Evolutionary conservation across 1,140 invertebrate species (phyloP), one percentile per base, ranked within the genome.

Genomic region (Cherax destructor): DNA sequence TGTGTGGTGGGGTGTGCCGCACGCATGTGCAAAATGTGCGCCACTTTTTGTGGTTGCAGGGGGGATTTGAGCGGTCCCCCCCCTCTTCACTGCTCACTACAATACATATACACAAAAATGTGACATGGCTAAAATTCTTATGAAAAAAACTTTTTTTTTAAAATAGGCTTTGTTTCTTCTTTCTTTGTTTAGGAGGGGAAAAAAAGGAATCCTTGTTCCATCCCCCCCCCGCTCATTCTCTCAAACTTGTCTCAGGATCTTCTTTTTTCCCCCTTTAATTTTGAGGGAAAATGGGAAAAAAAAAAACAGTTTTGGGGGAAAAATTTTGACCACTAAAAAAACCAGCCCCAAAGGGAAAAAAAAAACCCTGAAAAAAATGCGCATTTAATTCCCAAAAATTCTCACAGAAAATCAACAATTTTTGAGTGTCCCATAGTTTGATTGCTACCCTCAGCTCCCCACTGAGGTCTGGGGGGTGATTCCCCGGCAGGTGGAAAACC

Each of bases 221-320:
- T 24, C 88, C 83, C 41, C 61, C 83, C n/a, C 65, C n/a, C n/a
- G n/a, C 52, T 74, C 47, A 24, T 85, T 72, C 80, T 91, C 30
- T 78, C 74, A 18, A 77, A n/a, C 83, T 74, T 91, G 69, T 30
- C 83, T 61, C 4, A 85, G 50, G 13, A 69, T 65, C 88, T 24
- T 85, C 76, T 85, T 91, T 10, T n/a, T 74, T 91, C 88, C 47
- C 88, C 78, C 74, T 74, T 65, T 4, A 91, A 76, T 5, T 83
- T 91, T 10, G 88, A 83, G 13, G 88, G 88, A 0, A 91, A 76
- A n/a, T 91, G 85, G 59, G 13, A 83, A 83, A 56, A 91, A 91
- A 56, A 91, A 50, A 74, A 91, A 85, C 50, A 91, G 83, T 11
- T n/a, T n/a, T n/a, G n/a, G n/a, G n/a, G 81, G 88, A 21, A 72